A percentile compares a stretch with the other conserved stretches of the same genome.
Evolutionary conservation across 2,113 vertebrate genomes (phyloP).

Genomic region (Eonycteris spelaea): DNA sequence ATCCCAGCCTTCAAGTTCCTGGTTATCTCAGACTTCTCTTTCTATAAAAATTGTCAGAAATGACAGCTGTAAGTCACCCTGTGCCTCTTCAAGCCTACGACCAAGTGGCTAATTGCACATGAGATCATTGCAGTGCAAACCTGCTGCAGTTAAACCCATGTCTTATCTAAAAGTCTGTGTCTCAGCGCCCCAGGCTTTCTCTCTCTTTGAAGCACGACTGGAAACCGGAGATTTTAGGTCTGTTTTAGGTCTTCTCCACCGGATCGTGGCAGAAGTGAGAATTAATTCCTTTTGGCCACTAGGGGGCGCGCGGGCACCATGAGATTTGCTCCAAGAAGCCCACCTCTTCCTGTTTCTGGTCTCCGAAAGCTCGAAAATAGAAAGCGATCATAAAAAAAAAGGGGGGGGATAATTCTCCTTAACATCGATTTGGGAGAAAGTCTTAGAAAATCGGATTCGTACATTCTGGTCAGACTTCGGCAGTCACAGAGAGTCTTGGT

Average conservation of each 20-base stretch:
- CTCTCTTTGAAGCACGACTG: neutral
- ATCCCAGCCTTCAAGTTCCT: neutral
- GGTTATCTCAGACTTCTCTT: neutral
- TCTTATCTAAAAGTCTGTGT: neutral
- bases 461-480: neutral
- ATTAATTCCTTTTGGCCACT: constrained; percentile 54
- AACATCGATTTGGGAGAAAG: neutral
- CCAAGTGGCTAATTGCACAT: neutral
- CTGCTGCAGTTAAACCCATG: rapidly evolving
- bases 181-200: neutral
- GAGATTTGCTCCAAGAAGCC: neutral
- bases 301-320: constrained; percentile 76
- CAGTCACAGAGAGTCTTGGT: neutral
- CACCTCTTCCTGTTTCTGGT: neutral
- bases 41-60: neutral
- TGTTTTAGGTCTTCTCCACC: too few species aligned
- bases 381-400: neutral
- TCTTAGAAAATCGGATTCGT: neutral
- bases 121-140: rapidly evolving
- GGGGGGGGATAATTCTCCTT: neutral
- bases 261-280: neutral
- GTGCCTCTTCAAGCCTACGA: neutral
- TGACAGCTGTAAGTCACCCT: neutral
- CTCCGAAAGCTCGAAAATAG: neutral
- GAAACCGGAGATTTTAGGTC: neutral